These are phyloP conservation scores for Thunnus maccoyii DNA, from an alignment of 2,113 vertebrate genomes.

Conservation along the genomic window DNA sequence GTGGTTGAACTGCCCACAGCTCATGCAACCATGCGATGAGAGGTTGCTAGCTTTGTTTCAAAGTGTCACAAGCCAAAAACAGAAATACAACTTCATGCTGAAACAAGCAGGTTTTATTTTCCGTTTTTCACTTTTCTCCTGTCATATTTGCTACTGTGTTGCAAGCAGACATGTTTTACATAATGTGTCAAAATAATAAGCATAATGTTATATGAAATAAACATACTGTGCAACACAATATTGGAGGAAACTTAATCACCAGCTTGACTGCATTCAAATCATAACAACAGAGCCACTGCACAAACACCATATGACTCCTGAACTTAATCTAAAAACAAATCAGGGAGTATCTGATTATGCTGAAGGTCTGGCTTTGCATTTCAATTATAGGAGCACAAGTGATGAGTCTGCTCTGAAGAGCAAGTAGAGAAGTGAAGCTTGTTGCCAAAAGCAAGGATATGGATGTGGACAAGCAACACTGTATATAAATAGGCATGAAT, in stretches of 20 bases:
- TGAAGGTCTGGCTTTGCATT: slow-evolving; percentile 66
- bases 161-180: slow-evolving; percentile 35
- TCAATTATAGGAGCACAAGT: slow-evolving; percentile 47
- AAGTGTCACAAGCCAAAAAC: no score
- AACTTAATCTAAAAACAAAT: slow-evolving; percentile 77
- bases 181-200: slow-evolving; percentile 60
- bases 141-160: slow-evolving; percentile 22
- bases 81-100: background rate
- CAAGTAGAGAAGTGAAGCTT: slow-evolving; percentile 10
- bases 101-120: background rate
- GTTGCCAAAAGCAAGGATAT: slow-evolving; percentile 32
- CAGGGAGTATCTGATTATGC: slow-evolving; percentile 68
- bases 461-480: slow-evolving; percentile 16
- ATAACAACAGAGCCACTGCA: slow-evolving; percentile 51
- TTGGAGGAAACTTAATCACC: slow-evolving; percentile 59
- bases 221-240: slow-evolving; percentile 62
- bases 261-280: slow-evolving; percentile 65
- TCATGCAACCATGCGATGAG: no score
- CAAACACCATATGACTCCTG: slow-evolving; percentile 70
- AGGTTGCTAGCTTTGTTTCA: no score
- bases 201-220: slow-evolving; percentile 63
- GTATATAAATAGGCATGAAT: slow-evolving; percentile 31
- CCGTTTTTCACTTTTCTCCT: background rate
- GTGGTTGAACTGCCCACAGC: no score
- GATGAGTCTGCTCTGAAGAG: slow-evolving; percentile 32